phyloP scores from a whole-genome alignment of 2,797 vertebrate species.

The Arrhamphus sclerolepis region DNA sequence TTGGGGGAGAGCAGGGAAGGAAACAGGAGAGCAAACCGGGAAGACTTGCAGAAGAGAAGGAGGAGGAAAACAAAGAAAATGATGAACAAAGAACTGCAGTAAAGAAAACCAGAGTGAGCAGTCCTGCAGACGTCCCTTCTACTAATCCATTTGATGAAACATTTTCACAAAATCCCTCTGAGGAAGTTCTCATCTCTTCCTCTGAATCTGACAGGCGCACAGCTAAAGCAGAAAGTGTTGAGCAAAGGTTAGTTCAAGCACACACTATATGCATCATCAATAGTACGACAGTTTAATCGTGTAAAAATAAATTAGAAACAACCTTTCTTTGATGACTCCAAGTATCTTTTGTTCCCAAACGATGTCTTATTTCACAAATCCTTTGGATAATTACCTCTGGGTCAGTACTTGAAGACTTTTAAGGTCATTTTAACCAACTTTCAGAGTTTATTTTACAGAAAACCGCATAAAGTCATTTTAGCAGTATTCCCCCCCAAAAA shows the following conservation, averaged over 20 bases:
- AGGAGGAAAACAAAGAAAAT: not conserved
- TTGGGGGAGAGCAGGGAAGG: not conserved
- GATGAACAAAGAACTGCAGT: slow-evolving; percentile 3
- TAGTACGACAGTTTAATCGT: too few species aligned
- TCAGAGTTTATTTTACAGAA: too few species aligned
- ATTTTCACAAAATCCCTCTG: slow-evolving; percentile 37
- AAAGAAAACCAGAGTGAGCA: slow-evolving; percentile 9
- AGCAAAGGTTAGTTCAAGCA: slow-evolving; percentile 84
- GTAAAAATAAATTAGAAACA: too few species aligned
- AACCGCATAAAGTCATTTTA: too few species aligned
- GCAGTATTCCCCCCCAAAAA: too few species aligned
- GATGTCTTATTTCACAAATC: too few species aligned
- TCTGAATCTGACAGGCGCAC: slow-evolving; percentile 46
- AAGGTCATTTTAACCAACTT: too few species aligned
- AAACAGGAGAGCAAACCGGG: not conserved
- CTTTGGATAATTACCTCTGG: too few species aligned
- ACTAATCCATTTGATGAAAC: slow-evolving; percentile 64
- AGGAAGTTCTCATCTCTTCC: slow-evolving; percentile 37
- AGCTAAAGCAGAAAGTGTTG: slow-evolving; percentile 76
- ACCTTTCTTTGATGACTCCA: too few species aligned
- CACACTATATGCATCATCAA: not conserved
- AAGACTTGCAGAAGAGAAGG: not conserved
- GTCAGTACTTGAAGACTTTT: too few species aligned
- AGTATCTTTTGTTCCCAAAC: too few species aligned
- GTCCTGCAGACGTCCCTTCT: slow-evolving; percentile 15